These are phyloP conservation scores for Astur gentilis DNA, from an alignment of 2,113 vertebrate species.

Conservation along the genomic window DNA sequence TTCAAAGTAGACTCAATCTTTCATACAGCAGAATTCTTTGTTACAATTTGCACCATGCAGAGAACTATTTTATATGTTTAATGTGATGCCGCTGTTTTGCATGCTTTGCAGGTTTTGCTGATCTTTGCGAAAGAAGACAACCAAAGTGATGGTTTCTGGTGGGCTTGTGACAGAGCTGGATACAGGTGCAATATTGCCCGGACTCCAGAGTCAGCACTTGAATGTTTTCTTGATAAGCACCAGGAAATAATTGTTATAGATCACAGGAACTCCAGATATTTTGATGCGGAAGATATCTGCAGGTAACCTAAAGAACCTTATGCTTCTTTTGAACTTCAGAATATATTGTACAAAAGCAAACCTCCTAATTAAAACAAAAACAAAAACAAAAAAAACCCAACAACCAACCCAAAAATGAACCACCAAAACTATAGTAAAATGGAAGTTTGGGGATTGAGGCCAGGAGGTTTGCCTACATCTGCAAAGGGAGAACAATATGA, in stretches of 20 bases:
- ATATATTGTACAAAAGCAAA: neutral
- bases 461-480: neutral
- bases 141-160: conserved; percentile 95
- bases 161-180: conserved; percentile 93
- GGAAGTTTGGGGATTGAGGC: neutral
- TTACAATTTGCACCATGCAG: neutral
- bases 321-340: neutral
- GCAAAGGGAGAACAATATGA: neutral
- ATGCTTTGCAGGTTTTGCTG: conserved; percentile 85
- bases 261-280: conserved; percentile 82
- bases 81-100: neutral
- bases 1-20: neutral
- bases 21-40: neutral
- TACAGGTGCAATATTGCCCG: conserved; percentile 88
- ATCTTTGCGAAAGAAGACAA: conserved; percentile 94
- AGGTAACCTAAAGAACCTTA: conserved; percentile 71
- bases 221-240: conserved; percentile 93
- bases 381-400: too few species aligned
- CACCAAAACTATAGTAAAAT: neutral
- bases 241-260: conserved; percentile 95
- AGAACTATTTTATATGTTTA: neutral
- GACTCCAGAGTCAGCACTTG: conserved; percentile 88
- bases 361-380: neutral
- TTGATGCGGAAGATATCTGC: conserved; percentile 87
- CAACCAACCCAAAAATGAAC: neutral